Base-by-base conservation (phyloP, 1,140 invertebrate genomes). In the Cyphomyrmex costatus region DNA sequence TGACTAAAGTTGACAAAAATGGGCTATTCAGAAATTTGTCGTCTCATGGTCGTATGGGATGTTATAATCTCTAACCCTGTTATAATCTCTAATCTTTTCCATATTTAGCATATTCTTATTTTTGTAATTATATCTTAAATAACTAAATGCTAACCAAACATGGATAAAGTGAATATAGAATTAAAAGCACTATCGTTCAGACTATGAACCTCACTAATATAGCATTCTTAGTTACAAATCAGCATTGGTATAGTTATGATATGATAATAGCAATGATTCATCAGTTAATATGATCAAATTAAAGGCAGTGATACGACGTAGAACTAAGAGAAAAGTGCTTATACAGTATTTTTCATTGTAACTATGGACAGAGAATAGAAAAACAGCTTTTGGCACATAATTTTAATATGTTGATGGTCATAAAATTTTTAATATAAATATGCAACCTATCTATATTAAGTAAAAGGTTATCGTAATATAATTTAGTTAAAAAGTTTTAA, bases 221-320 rank as follows among this genome's bases (percentile, higher is more conserved):
- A 19, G 53, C 65, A 56, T 60, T 73, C 68, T 83, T 71, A 86
- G 63, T 58, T 73, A 10, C 27, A 70, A 46, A 53, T 74, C 21
- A 49, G 60, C 56, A 65, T 21, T 12, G 51, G 60, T 86, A 60
- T n/a, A n/a, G n/a, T n/a, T n/a, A n/a, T n/a, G 27, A 74, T 60
- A 56, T 71, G 16, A 88, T 92, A 90, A 92, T 92, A 86, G 74
- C 83, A 86, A 90, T 93, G 92, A 93, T 88, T 93, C 92, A 92
- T 90, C 89, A 78, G 86, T 92, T 91, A 89, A 87, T 91, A 90
- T 85, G 86, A 82, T 90, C 85, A 80, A 86, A 86, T 93, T 90
- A 88, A 87, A 91, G 89, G 82, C 85, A 61, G 30, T 85, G 79
- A 89, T 85, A 83, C 36, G 24, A 30, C 27, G 42, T 36, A 46